Percentiles rank a stretch among this genome's conserved stretches.
Evolutionary conservation across 2,113 vertebrate species (phyloP).

Genomic region (Ageneiosus marmoratus): DNA sequence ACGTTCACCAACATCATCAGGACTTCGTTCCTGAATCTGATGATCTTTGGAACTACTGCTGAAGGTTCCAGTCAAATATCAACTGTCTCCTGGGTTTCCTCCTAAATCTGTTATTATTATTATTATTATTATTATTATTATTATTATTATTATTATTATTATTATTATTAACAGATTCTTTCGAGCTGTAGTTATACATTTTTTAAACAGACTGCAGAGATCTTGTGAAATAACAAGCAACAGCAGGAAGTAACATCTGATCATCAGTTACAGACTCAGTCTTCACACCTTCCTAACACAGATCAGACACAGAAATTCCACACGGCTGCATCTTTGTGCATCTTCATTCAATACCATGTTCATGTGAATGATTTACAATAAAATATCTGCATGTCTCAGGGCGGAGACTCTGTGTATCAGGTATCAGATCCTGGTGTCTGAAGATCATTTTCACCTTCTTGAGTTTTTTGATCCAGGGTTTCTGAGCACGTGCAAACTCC

Average conservation of each 20-base stretch:
- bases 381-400: background rate
- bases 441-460: conserved; percentile 67
- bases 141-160: no score
- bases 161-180: background rate
- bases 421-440: background rate
- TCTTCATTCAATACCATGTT: background rate
- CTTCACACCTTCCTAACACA: background rate
- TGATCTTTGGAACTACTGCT: no score
- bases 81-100: no score
- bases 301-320: background rate
- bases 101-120: no score
- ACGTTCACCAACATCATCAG: no score
- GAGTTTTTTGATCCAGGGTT: conserved; percentile 80
- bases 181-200: background rate
- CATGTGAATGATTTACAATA: background rate
- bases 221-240: background rate
- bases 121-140: no score
- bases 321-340: background rate
- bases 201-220: background rate
- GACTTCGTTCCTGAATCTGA: no score
- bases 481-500: conserved; percentile 78
- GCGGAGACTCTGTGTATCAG: background rate
- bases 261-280: background rate
- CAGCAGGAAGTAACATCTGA: background rate
- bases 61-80: no score